Evolutionary conservation across 2,888 invertebrate genomes (phyloP), one percentile per base, ranked within the genome.

Genomic region (Epinotia demarniana): DNA sequence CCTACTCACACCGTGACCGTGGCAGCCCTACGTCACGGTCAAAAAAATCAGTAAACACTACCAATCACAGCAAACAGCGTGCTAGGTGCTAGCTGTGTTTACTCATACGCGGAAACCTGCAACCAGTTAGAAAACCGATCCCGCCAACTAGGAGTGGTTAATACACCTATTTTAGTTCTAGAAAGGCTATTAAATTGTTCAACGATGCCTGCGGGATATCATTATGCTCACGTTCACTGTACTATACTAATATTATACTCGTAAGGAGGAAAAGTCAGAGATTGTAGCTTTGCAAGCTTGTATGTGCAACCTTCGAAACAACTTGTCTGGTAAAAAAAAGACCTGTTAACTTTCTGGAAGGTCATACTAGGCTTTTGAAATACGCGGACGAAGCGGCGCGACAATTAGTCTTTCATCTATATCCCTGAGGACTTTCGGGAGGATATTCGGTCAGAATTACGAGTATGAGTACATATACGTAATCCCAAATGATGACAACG

Each of bases 111-210:
- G 61, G 61, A 71, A 71, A 67, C 27, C 57, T 27, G 27, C 58
- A 58, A 74, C 73, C 58, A 71, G 71, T 71, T 75, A 67, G 61
- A 75, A 71, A 75, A 16, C 53, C 27, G 23, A 70, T 49, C 18
- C 62, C 57, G 49, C 27, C 58, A n/a, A 18, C 16, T 67, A 39
- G 39, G 58, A 62, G 61, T 18, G 55, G 55, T 43, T 43, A 27
- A 0, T 63, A 69, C 57, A 53, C 3, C 55, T 73, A 57, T 69
- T 57, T 62, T 73, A 69, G 55, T 39, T 39, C 60, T 27, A 62
- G 67, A 55, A 43, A 19, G n/a, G 53, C 33, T 33, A 16, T 55
- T 23, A 67, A 12, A 16, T n/a, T 43, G 57, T 61, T 0, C 53
- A 16, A 62, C 18, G 27, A 43, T 62, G 61, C 27, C 43, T 46